Evolutionary conservation across 2,888 invertebrate genomes (phyloP), one percentile per base, ranked within the genome.

Genomic region (Rutpela maculata): DNA sequence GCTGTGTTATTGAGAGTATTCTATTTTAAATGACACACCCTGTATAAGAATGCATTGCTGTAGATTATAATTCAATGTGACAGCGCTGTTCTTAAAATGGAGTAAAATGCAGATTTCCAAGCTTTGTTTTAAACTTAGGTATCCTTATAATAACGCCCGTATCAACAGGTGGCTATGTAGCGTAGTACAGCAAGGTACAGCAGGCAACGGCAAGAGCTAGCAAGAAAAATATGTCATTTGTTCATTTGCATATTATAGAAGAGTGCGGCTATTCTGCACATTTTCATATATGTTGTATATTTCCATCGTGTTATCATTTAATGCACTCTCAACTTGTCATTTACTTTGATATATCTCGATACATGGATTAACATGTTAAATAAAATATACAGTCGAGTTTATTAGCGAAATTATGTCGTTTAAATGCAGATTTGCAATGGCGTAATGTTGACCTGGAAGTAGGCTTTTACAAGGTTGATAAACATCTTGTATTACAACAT

Each of bases 121-220:
- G 35, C 35, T 50, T n/a, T 63, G n/a, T 35, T 63, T 63, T 63
- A 63, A 35, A 63, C 31, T 63, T 35, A 63, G 17, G 26, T 9
- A 63, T 63, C n/a, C 31, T 17, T 31, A 63, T 31, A 35, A 35
- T 63, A 31, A 31, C 35, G 62, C n/a, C 35, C 35, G 17, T 17
- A 63, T 63, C 62, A 63, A 63, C 62, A 63, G 35, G 62, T 63
- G 31, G 35, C 15, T 63, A 35, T 18, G 35, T n/a, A 17, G 62
- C 35, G 18, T 63, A n/a, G 62, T 62, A 62, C 62, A 62, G 62
- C 22, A 62, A n/a, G 62, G 62, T 63, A 63, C 62, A 35, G 35
- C 31, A 63, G 17, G 62, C 15, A 3, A 17, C 12, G 15, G 50
- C 50, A 50, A 6, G 50, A 50, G 50, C n/a, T 50, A n/a, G 50